Conservation (phyloP, 2,113 vertebrate species). For the Dicaeum eximium region DNA sequence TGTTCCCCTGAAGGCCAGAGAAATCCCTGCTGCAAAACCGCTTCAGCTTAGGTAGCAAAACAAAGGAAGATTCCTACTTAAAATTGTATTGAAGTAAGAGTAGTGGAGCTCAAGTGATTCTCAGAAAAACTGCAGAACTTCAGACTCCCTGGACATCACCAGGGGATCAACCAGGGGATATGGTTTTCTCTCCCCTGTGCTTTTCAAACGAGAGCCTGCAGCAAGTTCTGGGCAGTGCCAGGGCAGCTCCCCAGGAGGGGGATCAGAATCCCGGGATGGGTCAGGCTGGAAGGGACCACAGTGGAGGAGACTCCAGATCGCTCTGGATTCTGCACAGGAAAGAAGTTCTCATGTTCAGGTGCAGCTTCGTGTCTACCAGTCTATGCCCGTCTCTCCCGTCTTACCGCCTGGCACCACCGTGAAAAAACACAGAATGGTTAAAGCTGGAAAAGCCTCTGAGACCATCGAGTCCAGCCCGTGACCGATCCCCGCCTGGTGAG, state of each 20-base stretch:
- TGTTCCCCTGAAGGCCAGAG: neutral
- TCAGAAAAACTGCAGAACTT: neutral
- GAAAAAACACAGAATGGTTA: neutral
- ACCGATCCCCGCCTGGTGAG: neutral
- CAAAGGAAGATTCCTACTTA: neutral
- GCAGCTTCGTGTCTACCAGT: neutral
- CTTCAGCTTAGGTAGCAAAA: neutral
- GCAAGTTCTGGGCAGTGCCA: too few species aligned
- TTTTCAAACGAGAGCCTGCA: rapidly evolving
- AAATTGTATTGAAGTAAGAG: rapidly evolving
- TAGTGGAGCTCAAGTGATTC: rapidly evolving
- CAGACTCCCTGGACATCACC: rapidly evolving
- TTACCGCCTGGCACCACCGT: neutral
- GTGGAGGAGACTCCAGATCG: neutral
- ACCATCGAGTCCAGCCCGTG: neutral
- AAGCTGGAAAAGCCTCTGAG: neutral
- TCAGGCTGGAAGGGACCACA: neutral
- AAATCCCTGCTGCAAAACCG: neutral
- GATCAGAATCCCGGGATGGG: neutral
- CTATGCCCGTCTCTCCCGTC: too few species aligned
- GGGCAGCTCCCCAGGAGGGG: neutral
- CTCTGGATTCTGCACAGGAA: neutral
- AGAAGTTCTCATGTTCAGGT: neutral
- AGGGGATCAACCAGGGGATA: too few species aligned
- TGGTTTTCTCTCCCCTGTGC: rapidly evolving